phyloP scores from a whole-genome alignment of 2,113 vertebrate genomes.

The Sinocyclocheilus maitianheensis region DNA sequence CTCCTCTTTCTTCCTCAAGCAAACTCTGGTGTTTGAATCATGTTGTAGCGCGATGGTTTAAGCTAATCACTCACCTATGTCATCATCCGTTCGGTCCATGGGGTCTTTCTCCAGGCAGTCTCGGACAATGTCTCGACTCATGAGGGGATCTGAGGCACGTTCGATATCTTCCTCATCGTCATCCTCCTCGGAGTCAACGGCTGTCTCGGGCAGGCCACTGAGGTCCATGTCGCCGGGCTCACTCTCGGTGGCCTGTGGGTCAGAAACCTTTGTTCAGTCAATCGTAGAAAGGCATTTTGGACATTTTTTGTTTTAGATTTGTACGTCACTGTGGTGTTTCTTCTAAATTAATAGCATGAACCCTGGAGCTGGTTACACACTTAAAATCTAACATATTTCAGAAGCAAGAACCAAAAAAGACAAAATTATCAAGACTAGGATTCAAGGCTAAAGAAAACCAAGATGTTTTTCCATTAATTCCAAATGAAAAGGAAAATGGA shows the following conservation, averaged over 20 bases:
- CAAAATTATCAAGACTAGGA: too few species aligned
- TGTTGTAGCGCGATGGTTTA: neutral
- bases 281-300: neutral
- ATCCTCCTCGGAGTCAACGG: constrained; percentile 97
- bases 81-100: constrained; percentile 95
- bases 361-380: neutral
- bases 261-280: neutral
- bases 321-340: neutral
- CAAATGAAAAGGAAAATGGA: neutral
- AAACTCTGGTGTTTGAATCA: neutral
- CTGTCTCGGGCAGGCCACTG: constrained; percentile 96
- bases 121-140: constrained; percentile 96
- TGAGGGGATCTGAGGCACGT: constrained; percentile 92
- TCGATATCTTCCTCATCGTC: constrained; percentile 99
- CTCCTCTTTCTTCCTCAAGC: neutral
- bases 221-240: constrained; percentile 98
- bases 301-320: neutral
- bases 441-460: neutral
- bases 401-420: neutral
- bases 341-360: neutral
- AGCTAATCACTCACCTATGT: constrained; percentile 84
- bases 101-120: constrained; percentile 99
- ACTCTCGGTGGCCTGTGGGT: constrained; percentile 90
- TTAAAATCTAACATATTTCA: neutral
- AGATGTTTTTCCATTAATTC: neutral